phyloP scores from a whole-genome alignment of 2,113 vertebrate species.

The Chroicocephalus ridibundus region DNA sequence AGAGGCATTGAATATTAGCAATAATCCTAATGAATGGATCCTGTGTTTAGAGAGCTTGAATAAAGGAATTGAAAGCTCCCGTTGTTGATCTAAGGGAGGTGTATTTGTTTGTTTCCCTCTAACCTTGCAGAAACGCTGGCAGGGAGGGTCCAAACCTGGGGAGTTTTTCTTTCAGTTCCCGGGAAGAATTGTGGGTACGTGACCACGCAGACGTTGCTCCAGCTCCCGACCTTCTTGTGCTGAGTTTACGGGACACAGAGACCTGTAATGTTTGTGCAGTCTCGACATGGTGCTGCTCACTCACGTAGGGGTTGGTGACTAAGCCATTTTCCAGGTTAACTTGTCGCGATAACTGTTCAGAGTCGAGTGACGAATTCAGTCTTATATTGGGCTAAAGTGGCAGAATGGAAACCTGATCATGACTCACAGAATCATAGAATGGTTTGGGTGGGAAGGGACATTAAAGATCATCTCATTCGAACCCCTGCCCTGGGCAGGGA shows the following conservation, averaged over 20 bases:
- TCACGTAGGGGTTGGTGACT: not conserved
- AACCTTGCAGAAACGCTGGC: not conserved
- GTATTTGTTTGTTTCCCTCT: conserved; percentile 9
- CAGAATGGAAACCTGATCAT: not conserved
- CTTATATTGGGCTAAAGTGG: rapidly evolving
- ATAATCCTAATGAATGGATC: not conserved
- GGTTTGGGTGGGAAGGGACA: not conserved
- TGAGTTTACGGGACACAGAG: not conserved
- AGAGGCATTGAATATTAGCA: not conserved
- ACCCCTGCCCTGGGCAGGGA: not conserved
- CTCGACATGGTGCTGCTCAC: rapidly evolving
- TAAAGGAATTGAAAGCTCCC: not conserved
- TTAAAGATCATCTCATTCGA: too few relatives aligned
- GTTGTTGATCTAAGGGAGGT: not conserved
- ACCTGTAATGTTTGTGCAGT: not conserved
- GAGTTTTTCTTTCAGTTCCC: not conserved
- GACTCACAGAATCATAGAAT: not conserved
- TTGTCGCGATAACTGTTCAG: not conserved
- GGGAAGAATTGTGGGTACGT: not conserved
- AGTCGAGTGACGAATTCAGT: rapidly evolving
- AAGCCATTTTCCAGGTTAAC: not conserved
- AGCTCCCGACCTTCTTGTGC: rapidly evolving
- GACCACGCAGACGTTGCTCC: not conserved
- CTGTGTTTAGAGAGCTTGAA: not conserved
- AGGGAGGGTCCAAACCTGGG: not conserved